Evolutionary conservation across 2,888 invertebrate species (phyloP).

Genomic region (Caenorhabditis doughertyi): DNA sequence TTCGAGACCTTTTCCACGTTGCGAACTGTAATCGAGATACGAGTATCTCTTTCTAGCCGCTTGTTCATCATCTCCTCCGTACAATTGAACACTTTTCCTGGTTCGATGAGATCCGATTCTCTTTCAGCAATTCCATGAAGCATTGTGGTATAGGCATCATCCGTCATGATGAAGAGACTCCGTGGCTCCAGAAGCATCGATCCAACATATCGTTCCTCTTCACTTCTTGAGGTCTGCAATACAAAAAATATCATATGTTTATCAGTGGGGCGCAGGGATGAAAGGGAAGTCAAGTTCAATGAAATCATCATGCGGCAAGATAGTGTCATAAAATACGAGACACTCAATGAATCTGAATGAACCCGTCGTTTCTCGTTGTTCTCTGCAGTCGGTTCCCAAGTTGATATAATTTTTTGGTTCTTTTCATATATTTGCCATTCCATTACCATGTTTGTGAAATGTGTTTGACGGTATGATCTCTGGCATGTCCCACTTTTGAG

Average conservation of each 20-base stretch:
- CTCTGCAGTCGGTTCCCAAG: conserved; percentile 36
- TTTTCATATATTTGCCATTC: conserved; percentile 47
- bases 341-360: conserved; percentile 39
- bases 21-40: conserved; percentile 67
- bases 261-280: conserved; percentile 33
- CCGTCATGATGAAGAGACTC: conserved; percentile 91
- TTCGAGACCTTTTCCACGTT: conserved; percentile 68
- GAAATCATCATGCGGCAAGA: conserved; percentile 44
- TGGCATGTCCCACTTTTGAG: conserved; percentile 30
- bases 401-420: conserved; percentile 49
- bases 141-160: conserved; percentile 88
- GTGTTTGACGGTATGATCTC: conserved; percentile 53
- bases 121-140: conserved; percentile 84
- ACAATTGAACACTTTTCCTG: conserved; percentile 64
- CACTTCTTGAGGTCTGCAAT: conserved; percentile 46
- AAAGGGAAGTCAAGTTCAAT: conserved; percentile 49
- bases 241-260: conserved; percentile 39
- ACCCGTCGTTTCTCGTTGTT: conserved; percentile 22
- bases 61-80: conserved; percentile 53
- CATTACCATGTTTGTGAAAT: conserved; percentile 51
- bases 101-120: conserved; percentile 66
- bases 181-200: conserved; percentile 90
- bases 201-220: conserved; percentile 69
- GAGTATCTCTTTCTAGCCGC: conserved; percentile 57
- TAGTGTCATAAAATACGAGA: conserved; percentile 4